Percentiles rank a stretch among this genome's conserved stretches.
These are phyloP conservation scores for Zosterops japonicus DNA, from an alignment of 2,113 vertebrate species.

Conservation along the genomic window DNA sequence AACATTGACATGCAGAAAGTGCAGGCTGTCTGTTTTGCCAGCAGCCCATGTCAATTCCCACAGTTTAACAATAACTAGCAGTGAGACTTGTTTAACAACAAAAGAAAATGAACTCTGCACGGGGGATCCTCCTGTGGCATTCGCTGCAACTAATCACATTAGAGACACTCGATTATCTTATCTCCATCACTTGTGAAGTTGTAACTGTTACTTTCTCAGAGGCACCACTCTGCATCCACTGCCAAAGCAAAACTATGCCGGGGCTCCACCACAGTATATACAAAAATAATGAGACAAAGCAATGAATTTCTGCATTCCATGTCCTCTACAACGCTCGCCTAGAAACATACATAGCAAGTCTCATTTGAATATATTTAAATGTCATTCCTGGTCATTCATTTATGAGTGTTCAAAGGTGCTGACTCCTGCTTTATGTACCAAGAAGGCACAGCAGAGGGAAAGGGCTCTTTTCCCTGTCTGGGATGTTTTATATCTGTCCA, in stretches of 20 bases:
- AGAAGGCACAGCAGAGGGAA: not conserved
- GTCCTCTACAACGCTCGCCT: not conserved
- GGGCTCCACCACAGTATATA: fast-evolving
- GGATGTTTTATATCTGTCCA: not conserved
- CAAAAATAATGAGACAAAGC: not conserved
- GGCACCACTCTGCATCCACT: not conserved
- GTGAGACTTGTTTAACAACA: constrained; percentile 21
- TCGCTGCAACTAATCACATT: constrained; percentile 29
- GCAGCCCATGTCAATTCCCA: not conserved
- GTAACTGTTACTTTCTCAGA: not conserved
- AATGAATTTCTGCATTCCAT: not conserved
- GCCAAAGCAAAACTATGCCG: not conserved
- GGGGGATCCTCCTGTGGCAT: constrained; percentile 2
- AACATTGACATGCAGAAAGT: not conserved
- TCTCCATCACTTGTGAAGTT: constrained; percentile 11
- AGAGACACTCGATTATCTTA: constrained; percentile 21
- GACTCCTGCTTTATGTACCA: not conserved
- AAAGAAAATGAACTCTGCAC: constrained; percentile 40
- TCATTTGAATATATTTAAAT: not conserved
- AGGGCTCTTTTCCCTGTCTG: not conserved
- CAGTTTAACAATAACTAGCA: constrained; percentile 45
- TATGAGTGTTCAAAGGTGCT: not conserved
- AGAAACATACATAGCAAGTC: not conserved
- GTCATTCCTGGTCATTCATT: not conserved
- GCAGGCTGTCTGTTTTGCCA: not conserved